Conservation (phyloP, 2,797 vertebrate genomes). For the Cyprinodon diabolis region DNA sequence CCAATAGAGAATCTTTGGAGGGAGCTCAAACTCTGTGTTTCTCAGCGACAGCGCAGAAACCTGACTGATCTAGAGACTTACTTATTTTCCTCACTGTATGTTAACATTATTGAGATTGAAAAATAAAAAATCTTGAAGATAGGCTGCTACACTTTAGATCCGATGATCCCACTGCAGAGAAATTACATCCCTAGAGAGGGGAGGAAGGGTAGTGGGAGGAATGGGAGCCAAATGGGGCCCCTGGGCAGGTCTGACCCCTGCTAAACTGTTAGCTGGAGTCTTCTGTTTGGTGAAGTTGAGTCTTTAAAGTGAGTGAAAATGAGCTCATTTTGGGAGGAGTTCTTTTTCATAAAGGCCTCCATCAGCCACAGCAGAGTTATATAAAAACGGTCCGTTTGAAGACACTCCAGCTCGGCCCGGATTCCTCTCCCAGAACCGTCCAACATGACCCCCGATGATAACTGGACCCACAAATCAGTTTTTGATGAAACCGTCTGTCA, state of each 20-base stretch:
- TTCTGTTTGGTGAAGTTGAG: background rate
- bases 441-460: background rate
- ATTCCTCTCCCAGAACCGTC: conserved; percentile 3
- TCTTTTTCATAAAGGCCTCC: conserved; percentile 1
- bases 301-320: conserved; percentile 3
- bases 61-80: too few species aligned
- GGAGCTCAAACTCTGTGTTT: too few species aligned
- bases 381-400: conserved; percentile 11
- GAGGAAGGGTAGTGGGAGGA: background rate
- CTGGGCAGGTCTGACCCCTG: background rate
- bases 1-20: too few species aligned
- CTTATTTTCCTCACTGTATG: too few species aligned
- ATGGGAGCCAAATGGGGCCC: conserved; percentile 1
- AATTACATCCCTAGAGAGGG: too few species aligned
- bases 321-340: conserved; percentile 13
- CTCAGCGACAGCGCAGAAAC: too few species aligned
- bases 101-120: background rate
- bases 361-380: conserved; percentile 1
- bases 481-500: conserved; percentile 42
- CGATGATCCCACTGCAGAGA: too few species aligned
- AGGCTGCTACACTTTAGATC: background rate
- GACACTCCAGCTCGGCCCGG: conserved; percentile 15
- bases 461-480: conserved; percentile 22
- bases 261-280: background rate
- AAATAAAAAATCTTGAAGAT: background rate